Percentiles rank a stretch among this genome's conserved stretches.
Conservation (phyloP, 2,113 vertebrate species). For the Perca fluviatilis region DNA sequence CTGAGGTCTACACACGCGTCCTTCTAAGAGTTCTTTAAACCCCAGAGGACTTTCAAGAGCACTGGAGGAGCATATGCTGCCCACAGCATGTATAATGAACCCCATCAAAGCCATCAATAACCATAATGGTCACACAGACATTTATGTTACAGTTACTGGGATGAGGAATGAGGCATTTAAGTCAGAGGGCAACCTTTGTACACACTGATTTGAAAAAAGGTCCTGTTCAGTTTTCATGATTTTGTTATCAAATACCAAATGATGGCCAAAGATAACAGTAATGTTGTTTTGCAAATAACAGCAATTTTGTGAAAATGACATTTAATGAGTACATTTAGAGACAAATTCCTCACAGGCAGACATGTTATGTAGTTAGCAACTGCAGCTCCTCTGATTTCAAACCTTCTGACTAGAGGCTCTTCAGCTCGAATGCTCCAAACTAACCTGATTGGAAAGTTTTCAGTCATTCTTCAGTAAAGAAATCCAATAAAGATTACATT, state of each 20-base stretch:
- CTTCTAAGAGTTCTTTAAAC: conserved; percentile 65
- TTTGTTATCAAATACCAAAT: conserved; percentile 41
- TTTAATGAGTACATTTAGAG: not conserved
- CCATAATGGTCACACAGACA: conserved; percentile 78
- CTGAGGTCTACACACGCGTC: conserved; percentile 34
- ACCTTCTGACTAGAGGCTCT: not conserved
- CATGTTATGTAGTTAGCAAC: not conserved
- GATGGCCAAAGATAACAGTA: conserved; percentile 12
- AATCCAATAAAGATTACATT: not conserved
- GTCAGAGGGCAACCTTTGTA: conserved; percentile 70
- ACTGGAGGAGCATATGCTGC: conserved; percentile 74
- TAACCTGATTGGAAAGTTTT: conserved; percentile 2
- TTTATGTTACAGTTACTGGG: conserved; percentile 79
- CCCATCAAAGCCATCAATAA: conserved; percentile 83
- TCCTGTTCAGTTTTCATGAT: conserved; percentile 19
- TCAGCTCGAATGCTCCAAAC: not conserved
- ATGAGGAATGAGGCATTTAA: conserved; percentile 76
- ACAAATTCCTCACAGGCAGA: conserved; percentile 6
- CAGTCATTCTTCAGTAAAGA: not conserved
- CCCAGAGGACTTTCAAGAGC: conserved; percentile 68
- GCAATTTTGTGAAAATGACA: conserved; percentile 7
- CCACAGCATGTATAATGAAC: conserved; percentile 82
- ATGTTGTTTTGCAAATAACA: conserved; percentile 29
- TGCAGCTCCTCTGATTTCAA: not conserved
- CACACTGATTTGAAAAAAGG: conserved; percentile 44